Conservation (phyloP, 2,888 invertebrate genomes). For the Patella ulyssiponensis region DNA sequence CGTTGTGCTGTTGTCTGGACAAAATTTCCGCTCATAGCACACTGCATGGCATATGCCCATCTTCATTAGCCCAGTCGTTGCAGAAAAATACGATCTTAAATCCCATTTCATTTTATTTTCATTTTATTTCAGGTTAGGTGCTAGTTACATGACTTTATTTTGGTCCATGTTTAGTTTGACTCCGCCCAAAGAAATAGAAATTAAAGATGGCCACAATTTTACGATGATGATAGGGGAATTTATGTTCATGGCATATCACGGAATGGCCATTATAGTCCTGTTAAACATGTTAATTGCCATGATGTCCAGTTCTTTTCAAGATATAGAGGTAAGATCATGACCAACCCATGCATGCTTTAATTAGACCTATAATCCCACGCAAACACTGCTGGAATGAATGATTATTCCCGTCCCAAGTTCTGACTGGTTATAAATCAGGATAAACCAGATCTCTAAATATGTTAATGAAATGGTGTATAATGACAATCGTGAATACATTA, state of each 20-base stretch:
- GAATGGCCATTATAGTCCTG: slow-evolving; percentile 74
- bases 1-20: too few species aligned
- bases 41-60: too few species aligned
- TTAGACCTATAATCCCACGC: too few species aligned
- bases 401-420: too few species aligned
- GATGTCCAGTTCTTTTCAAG: slow-evolving; percentile 74
- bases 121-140: slow-evolving; percentile 49
- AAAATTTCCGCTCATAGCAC: too few species aligned
- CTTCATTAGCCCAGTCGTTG: too few species aligned
- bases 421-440: too few species aligned
- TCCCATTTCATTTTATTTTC: neutral
- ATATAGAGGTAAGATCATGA: slow-evolving; percentile 71
- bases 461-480: too few species aligned
- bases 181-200: slow-evolving; percentile 69
- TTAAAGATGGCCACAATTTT: slow-evolving; percentile 67
- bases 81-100: too few species aligned
- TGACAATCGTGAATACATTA: too few species aligned
- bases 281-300: slow-evolving; percentile 75
- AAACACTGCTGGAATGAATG: too few species aligned
- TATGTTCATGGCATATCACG: slow-evolving; percentile 73
- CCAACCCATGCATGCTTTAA: slow-evolving; percentile 4
- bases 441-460: too few species aligned
- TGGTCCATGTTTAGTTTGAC: slow-evolving; percentile 74
- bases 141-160: slow-evolving; percentile 68
- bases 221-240: slow-evolving; percentile 72